Base-by-base conservation (phyloP, 2,888 invertebrate genomes). In the Yponomeuta malinellus region DNA sequence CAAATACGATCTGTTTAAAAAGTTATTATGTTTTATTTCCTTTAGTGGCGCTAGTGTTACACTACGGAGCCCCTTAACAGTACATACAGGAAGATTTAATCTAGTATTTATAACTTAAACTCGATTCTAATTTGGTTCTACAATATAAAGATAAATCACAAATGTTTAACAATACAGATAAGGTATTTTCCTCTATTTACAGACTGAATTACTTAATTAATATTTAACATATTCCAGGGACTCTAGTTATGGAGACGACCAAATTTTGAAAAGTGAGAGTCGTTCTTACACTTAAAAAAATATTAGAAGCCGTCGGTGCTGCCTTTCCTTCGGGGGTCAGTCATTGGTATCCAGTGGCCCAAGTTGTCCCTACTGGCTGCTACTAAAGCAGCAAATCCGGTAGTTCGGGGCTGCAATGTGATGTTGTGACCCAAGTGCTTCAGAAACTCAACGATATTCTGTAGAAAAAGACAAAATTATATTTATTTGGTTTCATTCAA, bases 341-440 rank as follows among this genome's bases (percentile, higher is more conserved):
- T 88, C 63, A 81, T 77, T 1, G 91, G 84, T 10, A 85, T 72
- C 2, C 87, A 73, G 33, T 82, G 78, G 0, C 91, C 89, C 10
- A 87, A 82, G 0, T 88, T 77, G 70, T 92, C 90, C 0, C 94
- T 85, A 0, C 80, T 78, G 4, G 93, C 89, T 0, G 92, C 93
- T 3, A 94, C 93, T 71, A 95, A 85, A 5, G 95, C 94, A 2
- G 95, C 94, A 81, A 95, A 95, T 1, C 95, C 94, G 10, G 94
- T 93, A 0, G 93, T 93, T 0, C 87, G 84, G 0, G 84, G 82
- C 9, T 88, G 83, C 70, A 85, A 82, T 1, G 83, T 87, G 2
- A 89, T 86, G 5, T 87, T 85, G 77, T 95, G 95, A 0, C 94
- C 94, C 71, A 92, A 89, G 2, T 78, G 76, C 15, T 78, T 80